Percentiles rank a stretch among this genome's conserved stretches.
phyloP scores from a whole-genome alignment of 2,797 vertebrate genomes.

The Pipistrellus nathusii region DNA sequence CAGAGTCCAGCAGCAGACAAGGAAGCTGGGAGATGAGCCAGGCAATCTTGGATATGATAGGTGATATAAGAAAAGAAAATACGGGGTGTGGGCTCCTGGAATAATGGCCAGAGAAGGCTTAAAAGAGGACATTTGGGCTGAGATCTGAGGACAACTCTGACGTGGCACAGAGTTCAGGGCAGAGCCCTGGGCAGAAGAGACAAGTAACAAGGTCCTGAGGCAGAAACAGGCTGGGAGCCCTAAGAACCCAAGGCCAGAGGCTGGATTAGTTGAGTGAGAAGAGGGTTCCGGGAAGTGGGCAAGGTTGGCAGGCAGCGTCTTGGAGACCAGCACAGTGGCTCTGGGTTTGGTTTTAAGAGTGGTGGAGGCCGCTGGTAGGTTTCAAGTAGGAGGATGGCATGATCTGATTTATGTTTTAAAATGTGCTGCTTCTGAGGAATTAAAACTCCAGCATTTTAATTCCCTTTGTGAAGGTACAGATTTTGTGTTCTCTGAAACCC shows the following conservation, averaged over 20 bases:
- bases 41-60: background rate
- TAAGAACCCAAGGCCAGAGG: background rate
- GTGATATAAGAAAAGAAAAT: background rate
- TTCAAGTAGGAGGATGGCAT: background rate
- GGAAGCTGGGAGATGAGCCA: background rate
- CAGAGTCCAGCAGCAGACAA: background rate
- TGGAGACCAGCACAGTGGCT: background rate
- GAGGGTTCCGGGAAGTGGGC: background rate
- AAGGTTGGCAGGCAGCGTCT: background rate
- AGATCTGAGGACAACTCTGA: background rate
- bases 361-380: background rate
- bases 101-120: background rate
- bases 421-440: slow-evolving; percentile 2
- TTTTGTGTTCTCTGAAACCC: background rate
- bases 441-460: slow-evolving; percentile 12
- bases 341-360: background rate
- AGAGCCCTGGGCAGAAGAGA: background rate
- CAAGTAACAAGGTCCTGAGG: background rate
- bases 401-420: slow-evolving; percentile 41
- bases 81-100: background rate
- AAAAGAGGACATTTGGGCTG: background rate
- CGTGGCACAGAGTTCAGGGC: background rate
- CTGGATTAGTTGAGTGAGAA: background rate
- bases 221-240: slow-evolving; percentile 7
- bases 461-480: background rate